Conservation (phyloP, 37 sponge, comb jelly and placozoan species). For the Lycopodina hypogea region DNA sequence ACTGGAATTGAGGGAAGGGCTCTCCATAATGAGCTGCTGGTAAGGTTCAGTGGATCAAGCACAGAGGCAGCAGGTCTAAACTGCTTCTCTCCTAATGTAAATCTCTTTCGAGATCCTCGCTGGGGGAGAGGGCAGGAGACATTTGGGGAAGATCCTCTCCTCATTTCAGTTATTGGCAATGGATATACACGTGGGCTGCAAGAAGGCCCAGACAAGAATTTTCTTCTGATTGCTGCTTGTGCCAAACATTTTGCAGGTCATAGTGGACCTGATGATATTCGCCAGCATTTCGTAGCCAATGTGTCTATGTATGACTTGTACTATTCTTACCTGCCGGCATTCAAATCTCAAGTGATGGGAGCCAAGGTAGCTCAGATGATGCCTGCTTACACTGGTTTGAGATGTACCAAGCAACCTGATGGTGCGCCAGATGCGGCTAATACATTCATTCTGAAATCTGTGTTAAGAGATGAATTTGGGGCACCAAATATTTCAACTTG, state of each 20-base stretch:
- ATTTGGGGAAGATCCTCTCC: constrained; percentile 73
- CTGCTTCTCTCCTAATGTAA: constrained; percentile 84
- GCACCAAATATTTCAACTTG: constrained; percentile 57
- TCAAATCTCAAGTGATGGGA: too few species aligned
- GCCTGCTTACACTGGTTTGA: constrained; percentile 57
- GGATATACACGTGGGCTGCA: constrained; percentile 64
- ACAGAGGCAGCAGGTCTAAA: constrained; percentile 78
- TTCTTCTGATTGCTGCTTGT: constrained; percentile 62
- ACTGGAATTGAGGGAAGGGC: too few species aligned
- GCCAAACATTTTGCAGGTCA: too few species aligned
- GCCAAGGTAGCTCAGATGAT: too few species aligned
- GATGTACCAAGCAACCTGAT: constrained; percentile 26
- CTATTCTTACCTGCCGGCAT: too few species aligned
- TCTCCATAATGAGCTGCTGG: constrained; percentile 72
- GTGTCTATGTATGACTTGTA: too few species aligned
- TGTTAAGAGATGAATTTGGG: constrained; percentile 58
- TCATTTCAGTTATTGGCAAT: constrained; percentile 45
- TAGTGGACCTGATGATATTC: constrained; percentile 63
- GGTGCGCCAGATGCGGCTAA: too few species aligned
- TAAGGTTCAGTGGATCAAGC: constrained; percentile 46
- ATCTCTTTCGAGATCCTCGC: too few species aligned
- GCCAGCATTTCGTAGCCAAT: constrained; percentile 26
- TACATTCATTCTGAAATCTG: constrained; percentile 50
- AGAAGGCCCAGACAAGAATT: constrained; percentile 42
- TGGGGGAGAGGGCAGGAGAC: too few species aligned